Conservation (phyloP, 2,888 invertebrate genomes). For the Eupithecia abbreviata region DNA sequence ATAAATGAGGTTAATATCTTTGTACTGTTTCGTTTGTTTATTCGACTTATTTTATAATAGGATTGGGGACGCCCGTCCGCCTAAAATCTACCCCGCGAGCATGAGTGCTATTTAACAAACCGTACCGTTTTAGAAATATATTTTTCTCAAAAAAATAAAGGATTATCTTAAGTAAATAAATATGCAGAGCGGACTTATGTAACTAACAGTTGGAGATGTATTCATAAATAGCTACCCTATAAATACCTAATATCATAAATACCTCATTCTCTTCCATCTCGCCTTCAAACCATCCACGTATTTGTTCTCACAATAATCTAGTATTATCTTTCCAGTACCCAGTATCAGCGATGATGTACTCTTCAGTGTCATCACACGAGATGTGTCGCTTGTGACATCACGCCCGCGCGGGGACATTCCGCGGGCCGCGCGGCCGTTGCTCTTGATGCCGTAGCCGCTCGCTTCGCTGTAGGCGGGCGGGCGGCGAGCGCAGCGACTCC, state of each 20-base stretch:
- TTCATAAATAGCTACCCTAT: too few relatives aligned
- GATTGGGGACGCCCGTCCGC: too few relatives aligned
- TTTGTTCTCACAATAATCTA: not conserved
- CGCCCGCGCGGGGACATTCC: slow-evolving; percentile 74
- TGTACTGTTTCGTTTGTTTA: too few relatives aligned
- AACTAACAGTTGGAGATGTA: too few relatives aligned
- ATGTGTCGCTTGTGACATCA: slow-evolving; percentile 88
- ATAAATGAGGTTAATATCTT: not conserved
- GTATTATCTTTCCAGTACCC: slow-evolving; percentile 73
- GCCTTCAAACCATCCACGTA: not conserved
- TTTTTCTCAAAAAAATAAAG: too few relatives aligned
- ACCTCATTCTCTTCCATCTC: not conserved
- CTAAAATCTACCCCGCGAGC: too few relatives aligned
- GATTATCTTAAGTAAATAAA: too few relatives aligned
- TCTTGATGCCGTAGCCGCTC: slow-evolving; percentile 78
- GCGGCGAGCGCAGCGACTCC: slow-evolving; percentile 59
- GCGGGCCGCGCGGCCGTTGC: slow-evolving; percentile 67
- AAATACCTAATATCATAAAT: too few relatives aligned
- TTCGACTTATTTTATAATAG: not conserved
- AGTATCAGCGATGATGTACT: slow-evolving; percentile 84
- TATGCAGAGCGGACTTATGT: too few relatives aligned
- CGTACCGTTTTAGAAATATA: too few relatives aligned
- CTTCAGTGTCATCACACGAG: slow-evolving; percentile 86
- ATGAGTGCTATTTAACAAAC: too few relatives aligned
- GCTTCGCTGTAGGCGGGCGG: slow-evolving; percentile 57